A percentile compares a stretch with the other conserved stretches of the same genome.
Evolutionary conservation across 2,797 vertebrate genomes (phyloP).

Genomic region (Chaunax sp.): DNA sequence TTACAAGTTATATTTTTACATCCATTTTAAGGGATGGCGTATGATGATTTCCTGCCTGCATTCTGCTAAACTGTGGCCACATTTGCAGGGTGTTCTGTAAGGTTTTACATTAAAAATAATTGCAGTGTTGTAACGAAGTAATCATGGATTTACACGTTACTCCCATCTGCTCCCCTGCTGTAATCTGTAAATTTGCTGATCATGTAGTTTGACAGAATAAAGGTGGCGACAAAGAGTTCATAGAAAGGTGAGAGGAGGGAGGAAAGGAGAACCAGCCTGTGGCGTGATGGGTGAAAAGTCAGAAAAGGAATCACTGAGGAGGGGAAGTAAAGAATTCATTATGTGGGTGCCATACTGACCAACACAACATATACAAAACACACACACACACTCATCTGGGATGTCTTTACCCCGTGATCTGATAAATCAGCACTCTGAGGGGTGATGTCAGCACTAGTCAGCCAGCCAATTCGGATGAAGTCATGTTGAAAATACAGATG

Average conservation of each 20-base stretch:
- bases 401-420: not conserved
- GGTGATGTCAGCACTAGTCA: conserved; percentile 68
- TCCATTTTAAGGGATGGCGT: too few relatives aligned
- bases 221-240: not conserved
- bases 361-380: not conserved
- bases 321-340: conserved; percentile 27
- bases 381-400: conserved; percentile 25
- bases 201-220: not conserved
- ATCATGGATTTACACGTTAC: not conserved
- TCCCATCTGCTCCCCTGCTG: not conserved
- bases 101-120: not conserved
- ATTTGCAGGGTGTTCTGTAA: not conserved
- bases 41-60: not conserved
- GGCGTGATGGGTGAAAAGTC: not conserved
- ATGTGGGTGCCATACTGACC: not conserved
- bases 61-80: not conserved
- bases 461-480: conserved; percentile 17
- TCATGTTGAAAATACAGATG: conserved; percentile 22
- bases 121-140: not conserved
- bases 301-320: not conserved
- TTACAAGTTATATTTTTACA: too few relatives aligned
- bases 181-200: conserved; percentile 2
- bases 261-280: not conserved
- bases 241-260: not conserved
- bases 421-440: conserved; percentile 47